Evolutionary conservation across 2,797 vertebrate species (phyloP).

Genomic region (Liparis tanakae): DNA sequence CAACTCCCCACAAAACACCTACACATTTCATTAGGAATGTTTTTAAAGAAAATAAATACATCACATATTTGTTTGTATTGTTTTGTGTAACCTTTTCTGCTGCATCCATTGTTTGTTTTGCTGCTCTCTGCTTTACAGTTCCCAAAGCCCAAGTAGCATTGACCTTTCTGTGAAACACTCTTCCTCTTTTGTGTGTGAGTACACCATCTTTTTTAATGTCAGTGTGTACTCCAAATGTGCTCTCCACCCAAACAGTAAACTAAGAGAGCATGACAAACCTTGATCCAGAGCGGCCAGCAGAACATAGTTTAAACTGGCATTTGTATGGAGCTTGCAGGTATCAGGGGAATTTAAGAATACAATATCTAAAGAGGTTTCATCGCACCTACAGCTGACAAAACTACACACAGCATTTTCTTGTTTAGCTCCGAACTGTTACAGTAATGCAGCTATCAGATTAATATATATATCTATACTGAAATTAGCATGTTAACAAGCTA

Average conservation of each 20-base stretch:
- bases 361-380: background rate
- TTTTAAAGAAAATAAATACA: background rate
- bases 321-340: background rate
- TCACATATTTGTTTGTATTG: background rate
- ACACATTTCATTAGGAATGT: background rate
- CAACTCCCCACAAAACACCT: background rate
- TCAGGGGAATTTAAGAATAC: background rate
- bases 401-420: background rate
- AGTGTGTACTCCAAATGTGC: background rate
- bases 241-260: slow-evolving; percentile 5
- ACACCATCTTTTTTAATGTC: slow-evolving; percentile 10
- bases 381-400: background rate
- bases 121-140: background rate
- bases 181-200: slow-evolving; percentile 16
- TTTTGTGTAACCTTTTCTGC: slow-evolving; percentile 29
- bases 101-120: slow-evolving; percentile 22
- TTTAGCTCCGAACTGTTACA: background rate
- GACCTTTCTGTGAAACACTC: slow-evolving; percentile 44
- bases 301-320: background rate
- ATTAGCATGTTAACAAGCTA: background rate
- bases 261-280: background rate
- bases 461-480: background rate
- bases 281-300: background rate
- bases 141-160: background rate
- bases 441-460: background rate